phyloP scores from a whole-genome alignment of 2,888 invertebrate genomes.

The Notodonta ziczac region DNA sequence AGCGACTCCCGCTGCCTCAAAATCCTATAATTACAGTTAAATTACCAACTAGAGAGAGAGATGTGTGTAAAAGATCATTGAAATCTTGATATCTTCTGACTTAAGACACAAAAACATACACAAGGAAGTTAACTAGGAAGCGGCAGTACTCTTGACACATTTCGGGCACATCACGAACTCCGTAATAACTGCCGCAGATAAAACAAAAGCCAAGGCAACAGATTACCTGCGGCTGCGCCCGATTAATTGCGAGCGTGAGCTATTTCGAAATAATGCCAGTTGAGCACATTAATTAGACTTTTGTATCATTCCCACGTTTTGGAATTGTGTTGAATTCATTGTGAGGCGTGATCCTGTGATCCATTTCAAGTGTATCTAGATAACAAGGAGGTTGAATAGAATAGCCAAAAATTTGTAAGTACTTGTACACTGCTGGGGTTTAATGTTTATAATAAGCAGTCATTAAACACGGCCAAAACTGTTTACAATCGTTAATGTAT shows the following conservation, averaged over 20 bases:
- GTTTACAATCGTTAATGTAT: background rate
- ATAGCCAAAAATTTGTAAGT: no score
- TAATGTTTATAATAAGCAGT: no score
- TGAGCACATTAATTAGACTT: conserved; percentile 4
- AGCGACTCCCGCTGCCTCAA: no score
- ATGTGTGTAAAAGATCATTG: no score
- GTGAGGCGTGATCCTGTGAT: background rate
- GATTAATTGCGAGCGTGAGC: conserved; percentile 9
- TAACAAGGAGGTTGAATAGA: no score
- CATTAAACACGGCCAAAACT: background rate
- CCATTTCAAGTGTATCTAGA: background rate
- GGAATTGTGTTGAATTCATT: background rate
- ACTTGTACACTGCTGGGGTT: no score
- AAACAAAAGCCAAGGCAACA: conserved; percentile 14
- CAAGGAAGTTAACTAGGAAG: conserved; percentile 16
- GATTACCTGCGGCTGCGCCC: conserved; percentile 6
- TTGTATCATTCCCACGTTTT: conserved; percentile 3
- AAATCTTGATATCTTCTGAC: background rate
- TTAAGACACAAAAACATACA: background rate
- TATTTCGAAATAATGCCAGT: background rate
- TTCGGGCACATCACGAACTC: conserved; percentile 19
- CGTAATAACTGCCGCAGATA: background rate
- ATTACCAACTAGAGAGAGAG: no score
- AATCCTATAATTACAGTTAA: no score
- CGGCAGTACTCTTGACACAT: conserved; percentile 15